Evolutionary conservation across 1,140 invertebrate species (phyloP).

Genomic region (Euwallacea similis): DNA sequence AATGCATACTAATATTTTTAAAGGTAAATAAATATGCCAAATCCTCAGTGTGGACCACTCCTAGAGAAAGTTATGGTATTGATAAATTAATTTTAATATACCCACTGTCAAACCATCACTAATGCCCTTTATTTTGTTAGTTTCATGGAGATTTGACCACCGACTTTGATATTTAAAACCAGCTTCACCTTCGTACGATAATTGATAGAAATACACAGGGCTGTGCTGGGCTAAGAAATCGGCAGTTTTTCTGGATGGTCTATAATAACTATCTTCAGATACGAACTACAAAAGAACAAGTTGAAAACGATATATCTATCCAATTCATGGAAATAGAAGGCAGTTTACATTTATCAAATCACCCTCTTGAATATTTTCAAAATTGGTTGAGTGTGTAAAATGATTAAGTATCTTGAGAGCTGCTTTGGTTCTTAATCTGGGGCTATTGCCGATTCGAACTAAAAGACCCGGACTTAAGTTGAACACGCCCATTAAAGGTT

Average conservation of each 20-base stretch:
- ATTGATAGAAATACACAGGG: constrained; percentile 26
- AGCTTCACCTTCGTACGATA: constrained; percentile 22
- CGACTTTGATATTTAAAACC: background rate
- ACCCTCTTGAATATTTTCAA: background rate
- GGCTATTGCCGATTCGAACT: background rate
- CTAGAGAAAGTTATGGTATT: background rate
- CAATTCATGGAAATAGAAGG: background rate
- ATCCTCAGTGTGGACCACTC: background rate
- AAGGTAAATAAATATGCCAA: background rate
- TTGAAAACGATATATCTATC: background rate
- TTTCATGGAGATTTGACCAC: too few species aligned
- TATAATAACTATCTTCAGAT: constrained; percentile 6
- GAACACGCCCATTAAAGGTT: background rate
- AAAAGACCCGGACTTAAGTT: constrained; percentile 6
- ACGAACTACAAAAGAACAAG: constrained; percentile 9
- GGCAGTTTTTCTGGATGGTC: constrained; percentile 12
- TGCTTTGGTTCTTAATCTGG: background rate
- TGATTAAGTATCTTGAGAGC: constrained; percentile 2
- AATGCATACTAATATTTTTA: background rate
- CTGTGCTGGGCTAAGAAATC: constrained; percentile 1
- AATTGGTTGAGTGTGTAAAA: background rate
- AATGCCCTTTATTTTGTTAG: too few species aligned
- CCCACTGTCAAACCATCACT: too few species aligned
- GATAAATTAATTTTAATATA: too few species aligned
- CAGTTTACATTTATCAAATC: background rate